Conservation (phyloP, 2,888 invertebrate genomes). For the Callyntrura guangdongensis region DNA sequence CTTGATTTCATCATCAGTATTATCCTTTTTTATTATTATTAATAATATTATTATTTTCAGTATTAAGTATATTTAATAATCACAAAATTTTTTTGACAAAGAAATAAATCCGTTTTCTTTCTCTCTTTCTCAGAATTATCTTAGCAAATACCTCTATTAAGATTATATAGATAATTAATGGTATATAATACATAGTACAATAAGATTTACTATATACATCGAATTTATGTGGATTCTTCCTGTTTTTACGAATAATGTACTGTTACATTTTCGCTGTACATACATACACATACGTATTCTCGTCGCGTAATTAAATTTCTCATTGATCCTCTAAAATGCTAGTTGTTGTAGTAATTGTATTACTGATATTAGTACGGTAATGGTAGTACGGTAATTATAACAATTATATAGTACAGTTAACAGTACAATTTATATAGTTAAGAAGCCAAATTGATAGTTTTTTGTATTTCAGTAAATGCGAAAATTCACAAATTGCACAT, state of each 20-base stretch:
- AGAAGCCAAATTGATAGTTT: slow-evolving; percentile 12
- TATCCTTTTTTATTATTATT: slow-evolving; percentile 59
- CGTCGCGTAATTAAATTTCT: slow-evolving; percentile 24
- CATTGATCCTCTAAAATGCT: not conserved
- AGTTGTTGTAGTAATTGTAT: not conserved
- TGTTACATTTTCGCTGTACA: slow-evolving; percentile 41
- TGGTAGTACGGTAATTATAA: not conserved
- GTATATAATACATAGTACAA: slow-evolving; percentile 35
- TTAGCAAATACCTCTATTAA: not conserved
- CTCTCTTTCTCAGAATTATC: slow-evolving; percentile 46
- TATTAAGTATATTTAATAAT: slow-evolving; percentile 75
- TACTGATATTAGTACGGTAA: slow-evolving; percentile 4
- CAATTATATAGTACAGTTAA: not conserved
- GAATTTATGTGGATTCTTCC: not conserved
- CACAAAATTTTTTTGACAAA: slow-evolving; percentile 77
- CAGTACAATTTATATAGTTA: not conserved
- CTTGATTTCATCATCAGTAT: slow-evolving; percentile 22
- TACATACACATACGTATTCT: slow-evolving; percentile 25
- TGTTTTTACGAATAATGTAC: not conserved
- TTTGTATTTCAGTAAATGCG: not conserved
- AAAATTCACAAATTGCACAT: too few relatives aligned
- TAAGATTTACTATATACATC: slow-evolving; percentile 33
- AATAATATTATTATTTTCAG: slow-evolving; percentile 66
- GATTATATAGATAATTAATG: not conserved
- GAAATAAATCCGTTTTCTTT: slow-evolving; percentile 74